These are phyloP conservation scores for Hucho hucho DNA, from an alignment of 2,113 vertebrate genomes.

Conservation along the genomic window DNA sequence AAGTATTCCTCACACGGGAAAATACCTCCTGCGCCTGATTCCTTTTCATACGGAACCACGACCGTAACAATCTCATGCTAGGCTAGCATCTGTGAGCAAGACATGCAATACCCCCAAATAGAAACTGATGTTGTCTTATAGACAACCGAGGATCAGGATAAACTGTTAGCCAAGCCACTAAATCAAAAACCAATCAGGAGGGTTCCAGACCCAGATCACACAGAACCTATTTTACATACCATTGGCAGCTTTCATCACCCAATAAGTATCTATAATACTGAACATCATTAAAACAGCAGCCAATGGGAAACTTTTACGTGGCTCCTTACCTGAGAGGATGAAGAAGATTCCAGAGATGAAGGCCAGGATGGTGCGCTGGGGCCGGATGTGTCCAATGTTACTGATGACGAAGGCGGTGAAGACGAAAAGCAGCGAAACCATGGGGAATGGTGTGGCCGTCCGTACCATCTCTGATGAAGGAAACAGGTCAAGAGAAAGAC, in stretches of 20 bases:
- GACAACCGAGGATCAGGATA: background rate
- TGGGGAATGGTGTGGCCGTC: slow-evolving; percentile 87
- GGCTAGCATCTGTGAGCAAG: slow-evolving; percentile 1
- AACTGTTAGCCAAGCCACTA: background rate
- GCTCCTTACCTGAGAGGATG: slow-evolving; percentile 83
- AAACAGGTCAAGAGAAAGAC: background rate
- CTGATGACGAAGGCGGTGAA: slow-evolving; percentile 91
- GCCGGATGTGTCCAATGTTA: slow-evolving; percentile 88
- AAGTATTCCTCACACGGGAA: too few species aligned
- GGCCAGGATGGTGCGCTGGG: slow-evolving; percentile 87
- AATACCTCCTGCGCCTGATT: too few species aligned
- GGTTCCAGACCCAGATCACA: background rate
- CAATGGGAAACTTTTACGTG: too few species aligned
- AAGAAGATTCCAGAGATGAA: slow-evolving; percentile 92
- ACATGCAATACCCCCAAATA: background rate
- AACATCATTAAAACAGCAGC: background rate
- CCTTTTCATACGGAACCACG: too few species aligned
- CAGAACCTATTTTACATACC: too few species aligned
- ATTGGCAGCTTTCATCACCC: background rate
- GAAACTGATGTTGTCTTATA: background rate
- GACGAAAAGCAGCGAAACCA: slow-evolving; percentile 91
- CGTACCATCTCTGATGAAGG: slow-evolving; percentile 80
- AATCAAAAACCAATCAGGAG: background rate
- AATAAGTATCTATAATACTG: background rate
- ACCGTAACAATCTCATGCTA: too few species aligned